These are phyloP conservation scores for Campoplex capitator DNA, from an alignment of 2,888 invertebrate genomes.

Conservation along the genomic window DNA sequence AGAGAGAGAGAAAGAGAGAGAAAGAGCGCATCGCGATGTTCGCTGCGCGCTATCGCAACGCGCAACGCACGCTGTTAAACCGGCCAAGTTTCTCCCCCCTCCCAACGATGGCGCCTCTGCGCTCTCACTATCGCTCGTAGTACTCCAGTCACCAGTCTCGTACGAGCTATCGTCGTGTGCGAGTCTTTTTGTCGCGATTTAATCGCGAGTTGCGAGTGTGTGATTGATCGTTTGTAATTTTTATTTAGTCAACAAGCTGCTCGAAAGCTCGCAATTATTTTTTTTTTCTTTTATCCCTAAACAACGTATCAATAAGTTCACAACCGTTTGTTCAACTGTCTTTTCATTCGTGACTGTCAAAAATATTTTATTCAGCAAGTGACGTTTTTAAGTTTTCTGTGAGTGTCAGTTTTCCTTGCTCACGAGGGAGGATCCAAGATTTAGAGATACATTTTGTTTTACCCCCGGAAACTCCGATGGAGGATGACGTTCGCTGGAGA, in stretches of 20 bases:
- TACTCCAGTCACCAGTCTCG: conserved; percentile 76
- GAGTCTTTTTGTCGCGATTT: conserved; percentile 7
- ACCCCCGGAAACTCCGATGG: conserved; percentile 70
- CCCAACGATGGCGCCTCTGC: conserved; percentile 69
- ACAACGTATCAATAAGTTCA: background rate
- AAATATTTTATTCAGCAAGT: conserved; percentile 22
- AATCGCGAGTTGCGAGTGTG: conserved; percentile 25
- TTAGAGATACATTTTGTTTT: conserved; percentile 40
- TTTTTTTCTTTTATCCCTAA: conserved; percentile 1
- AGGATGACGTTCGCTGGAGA: conserved; percentile 79
- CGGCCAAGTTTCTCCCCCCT: conserved; percentile 54
- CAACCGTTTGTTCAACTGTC: background rate
- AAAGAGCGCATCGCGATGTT: conserved; percentile 17
- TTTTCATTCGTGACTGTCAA: background rate
- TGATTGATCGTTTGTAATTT: conserved; percentile 1
- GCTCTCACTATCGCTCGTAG: conserved; percentile 69
- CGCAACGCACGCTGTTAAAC: conserved; percentile 57
- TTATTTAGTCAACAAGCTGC: background rate
- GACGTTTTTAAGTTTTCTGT: conserved; percentile 48
- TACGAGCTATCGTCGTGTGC: conserved; percentile 70
- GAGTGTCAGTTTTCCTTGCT: conserved; percentile 40
- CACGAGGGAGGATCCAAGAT: background rate
- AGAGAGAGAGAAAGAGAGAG: conserved; percentile 24
- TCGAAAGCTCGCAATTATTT: background rate
- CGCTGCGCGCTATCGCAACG: conserved; percentile 53